A percentile compares a stretch with the other conserved stretches of the same genome.
Evolutionary conservation across 2,113 vertebrate species (phyloP).

Genomic region (Micronisus gabar): DNA sequence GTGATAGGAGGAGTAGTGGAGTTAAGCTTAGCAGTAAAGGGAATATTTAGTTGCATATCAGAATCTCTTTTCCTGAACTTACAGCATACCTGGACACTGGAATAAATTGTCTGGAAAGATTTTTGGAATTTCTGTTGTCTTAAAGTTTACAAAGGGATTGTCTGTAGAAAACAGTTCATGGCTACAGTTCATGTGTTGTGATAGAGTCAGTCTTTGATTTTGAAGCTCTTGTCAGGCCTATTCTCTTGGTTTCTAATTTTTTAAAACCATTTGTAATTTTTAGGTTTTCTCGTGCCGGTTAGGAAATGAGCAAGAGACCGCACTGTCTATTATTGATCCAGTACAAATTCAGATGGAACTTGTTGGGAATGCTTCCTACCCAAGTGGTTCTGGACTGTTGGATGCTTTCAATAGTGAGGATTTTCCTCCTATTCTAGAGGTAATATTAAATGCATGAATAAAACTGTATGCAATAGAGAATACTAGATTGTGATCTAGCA

Average conservation of each 20-base stretch:
- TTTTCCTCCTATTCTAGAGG: slow-evolving; percentile 94
- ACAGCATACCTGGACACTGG: not conserved
- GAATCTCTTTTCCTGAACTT: not conserved
- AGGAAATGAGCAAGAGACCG: slow-evolving; percentile 93
- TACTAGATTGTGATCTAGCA: not conserved
- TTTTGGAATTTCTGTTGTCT: not conserved
- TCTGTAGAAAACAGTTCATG: not conserved
- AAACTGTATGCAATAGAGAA: not conserved
- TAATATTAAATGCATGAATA: slow-evolving; percentile 41
- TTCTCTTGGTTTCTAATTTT: not conserved
- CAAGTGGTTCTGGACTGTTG: slow-evolving; percentile 89
- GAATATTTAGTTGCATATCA: not conserved
- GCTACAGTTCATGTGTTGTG: not conserved
- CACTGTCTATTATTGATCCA: slow-evolving; percentile 94
- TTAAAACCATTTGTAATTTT: not conserved
- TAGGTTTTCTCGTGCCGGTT: slow-evolving; percentile 96
- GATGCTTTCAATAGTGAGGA: slow-evolving; percentile 96
- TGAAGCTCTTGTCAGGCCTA: not conserved
- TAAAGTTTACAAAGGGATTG: not conserved
- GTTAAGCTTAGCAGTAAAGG: not conserved
- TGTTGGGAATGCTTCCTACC: slow-evolving; percentile 90
- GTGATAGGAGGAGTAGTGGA: not conserved
- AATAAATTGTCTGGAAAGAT: not conserved
- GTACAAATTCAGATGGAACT: slow-evolving; percentile 94
- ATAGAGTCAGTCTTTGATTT: not conserved